These are phyloP conservation scores for Zapornia atra DNA, from an alignment of 2,113 vertebrate species.

Conservation along the genomic window DNA sequence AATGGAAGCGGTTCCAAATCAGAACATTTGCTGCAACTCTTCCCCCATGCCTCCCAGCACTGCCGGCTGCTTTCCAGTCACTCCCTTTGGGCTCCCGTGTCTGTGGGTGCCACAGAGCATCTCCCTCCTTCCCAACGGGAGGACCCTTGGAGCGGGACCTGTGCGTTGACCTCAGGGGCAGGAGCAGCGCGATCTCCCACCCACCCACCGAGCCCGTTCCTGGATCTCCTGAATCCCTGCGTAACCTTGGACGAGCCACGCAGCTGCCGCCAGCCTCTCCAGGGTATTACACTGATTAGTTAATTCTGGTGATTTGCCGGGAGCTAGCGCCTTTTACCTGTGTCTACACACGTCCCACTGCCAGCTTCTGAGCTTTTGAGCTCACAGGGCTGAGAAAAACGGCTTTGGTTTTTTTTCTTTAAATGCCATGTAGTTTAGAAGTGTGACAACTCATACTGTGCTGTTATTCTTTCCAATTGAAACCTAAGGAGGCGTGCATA, in stretches of 20 bases:
- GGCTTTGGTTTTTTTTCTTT: constrained; percentile 15
- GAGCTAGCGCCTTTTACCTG: constrained; percentile 10
- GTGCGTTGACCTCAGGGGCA: background rate
- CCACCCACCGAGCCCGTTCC: background rate
- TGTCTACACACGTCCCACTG: background rate
- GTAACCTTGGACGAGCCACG: background rate
- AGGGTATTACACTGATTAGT: background rate
- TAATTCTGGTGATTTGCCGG: background rate
- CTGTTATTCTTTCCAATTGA: constrained; percentile 50
- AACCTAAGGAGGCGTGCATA: constrained; percentile 33
- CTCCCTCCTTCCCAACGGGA: background rate
- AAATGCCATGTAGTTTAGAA: constrained; percentile 50
- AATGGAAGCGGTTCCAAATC: background rate
- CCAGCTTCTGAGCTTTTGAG: constrained; percentile 23
- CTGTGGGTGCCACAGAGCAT: accelerated
- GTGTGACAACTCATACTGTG: constrained; percentile 56
- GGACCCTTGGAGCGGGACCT: background rate
- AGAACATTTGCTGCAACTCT: background rate
- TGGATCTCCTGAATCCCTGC: background rate
- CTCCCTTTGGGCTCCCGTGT: background rate
- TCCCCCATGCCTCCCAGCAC: background rate
- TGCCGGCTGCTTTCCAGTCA: accelerated
- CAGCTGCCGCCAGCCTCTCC: background rate
- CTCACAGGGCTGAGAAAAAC: constrained; percentile 25
- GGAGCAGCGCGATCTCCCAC: background rate